Evolutionary conservation across 2,797 vertebrate species (phyloP), one percentile per base, ranked within the genome.

Genomic region (Neosalanx taihuensis): DNA sequence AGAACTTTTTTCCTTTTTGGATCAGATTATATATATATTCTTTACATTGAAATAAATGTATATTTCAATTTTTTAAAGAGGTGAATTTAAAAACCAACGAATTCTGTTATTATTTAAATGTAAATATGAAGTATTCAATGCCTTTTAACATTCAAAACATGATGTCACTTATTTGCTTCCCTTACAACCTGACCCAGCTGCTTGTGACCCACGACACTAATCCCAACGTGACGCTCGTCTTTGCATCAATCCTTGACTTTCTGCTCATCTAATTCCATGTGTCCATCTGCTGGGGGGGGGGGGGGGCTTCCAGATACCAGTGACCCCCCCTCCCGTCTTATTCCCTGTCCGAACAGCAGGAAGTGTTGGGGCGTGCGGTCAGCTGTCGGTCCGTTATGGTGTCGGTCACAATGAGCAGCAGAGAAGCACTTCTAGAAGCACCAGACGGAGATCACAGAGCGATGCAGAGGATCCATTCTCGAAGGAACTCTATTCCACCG

Each of bases 401-500:
- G 60, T 78, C 83, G 66, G 71, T 78, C 0, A 30, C 73, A 59
- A 67, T 74, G 10, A 33, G 84, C 84, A 72, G 76, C 9, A 62
- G 83, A 76, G 87, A 91, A 80, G 87, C 79, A 31, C 69, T 85
- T 9, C 79, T 80, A 3, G 81, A 77, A 37, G 41, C 70, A 5
- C n/a, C 13, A 57, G 82, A 73, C 35, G 73, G 74, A 17, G 84
- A 82, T 37, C 80, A 70, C 13, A 3, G 83, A 53, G 49, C 74
- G 79, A 51, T 74, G 15, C 53, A 78, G 30, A 76, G 37, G 35
- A 53, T 68, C 0, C 79, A 91, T 58, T 76, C 81, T 57, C 87
- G 91, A 53, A 90, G 91, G 79, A 91, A 93, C 84, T 91, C 93
- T 64, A 83, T 92, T 9, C 91, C 91, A 0, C 87, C 78, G 0